Percentiles rank a stretch among this genome's conserved stretches.
These are phyloP conservation scores for Elegia similella DNA, from an alignment of 2,888 invertebrate genomes.

Conservation along the genomic window DNA sequence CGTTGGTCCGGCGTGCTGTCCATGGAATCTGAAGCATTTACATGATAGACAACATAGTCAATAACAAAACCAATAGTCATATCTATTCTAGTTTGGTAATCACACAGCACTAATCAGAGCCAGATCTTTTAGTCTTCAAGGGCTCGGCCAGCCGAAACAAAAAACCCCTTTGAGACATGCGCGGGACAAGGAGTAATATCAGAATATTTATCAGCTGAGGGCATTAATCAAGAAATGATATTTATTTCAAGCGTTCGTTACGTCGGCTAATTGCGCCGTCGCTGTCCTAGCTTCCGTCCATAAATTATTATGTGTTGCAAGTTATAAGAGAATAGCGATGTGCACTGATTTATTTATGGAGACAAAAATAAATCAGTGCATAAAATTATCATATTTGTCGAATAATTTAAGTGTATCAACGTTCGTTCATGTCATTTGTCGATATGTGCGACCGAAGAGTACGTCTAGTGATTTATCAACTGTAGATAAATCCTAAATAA, in stretches of 20 bases:
- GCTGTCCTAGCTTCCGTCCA: constrained; percentile 63
- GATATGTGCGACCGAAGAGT: too few species aligned
- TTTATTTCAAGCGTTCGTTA: constrained; percentile 79
- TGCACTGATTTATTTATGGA: neutral
- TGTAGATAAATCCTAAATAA: too few species aligned
- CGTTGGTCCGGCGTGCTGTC: too few species aligned
- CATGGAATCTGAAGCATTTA: too few species aligned
- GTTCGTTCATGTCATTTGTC: too few species aligned
- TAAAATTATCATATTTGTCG: too few species aligned
- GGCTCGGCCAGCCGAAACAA: neutral
- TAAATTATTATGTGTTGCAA: constrained; percentile 65
- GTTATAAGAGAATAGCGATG: constrained; percentile 27
- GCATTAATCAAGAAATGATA: constrained; percentile 76
- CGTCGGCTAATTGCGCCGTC: constrained; percentile 76
- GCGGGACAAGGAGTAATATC: constrained; percentile 47
- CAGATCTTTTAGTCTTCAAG: neutral
- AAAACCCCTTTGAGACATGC: neutral
- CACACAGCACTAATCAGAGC: neutral
- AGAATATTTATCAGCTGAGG: constrained; percentile 62
- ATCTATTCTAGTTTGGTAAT: too few species aligned
- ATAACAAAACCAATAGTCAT: too few species aligned
- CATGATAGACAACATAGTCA: too few species aligned
- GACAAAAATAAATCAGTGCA: too few species aligned
- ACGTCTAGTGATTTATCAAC: too few species aligned
- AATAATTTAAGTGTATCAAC: too few species aligned